Evolutionary conservation across 1,140 invertebrate species (phyloP).

Genomic region (Trinorchestia longiramus): DNA sequence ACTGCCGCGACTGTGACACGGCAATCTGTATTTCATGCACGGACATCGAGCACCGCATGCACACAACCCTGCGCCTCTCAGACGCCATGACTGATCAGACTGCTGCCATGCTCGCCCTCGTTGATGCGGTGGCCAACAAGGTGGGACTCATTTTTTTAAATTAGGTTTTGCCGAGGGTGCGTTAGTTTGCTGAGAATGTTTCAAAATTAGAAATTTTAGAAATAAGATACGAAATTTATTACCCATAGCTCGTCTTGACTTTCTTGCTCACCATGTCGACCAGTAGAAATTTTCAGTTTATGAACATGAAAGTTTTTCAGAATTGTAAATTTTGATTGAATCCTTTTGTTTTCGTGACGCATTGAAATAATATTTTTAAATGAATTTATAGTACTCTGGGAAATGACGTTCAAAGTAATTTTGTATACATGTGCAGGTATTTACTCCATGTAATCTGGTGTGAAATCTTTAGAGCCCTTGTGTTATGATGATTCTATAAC

Average conservation of each 20-base stretch:
- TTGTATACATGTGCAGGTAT: no score
- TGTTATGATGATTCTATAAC: no score
- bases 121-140: slow-evolving; percentile 69
- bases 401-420: no score
- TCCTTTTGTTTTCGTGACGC: no score
- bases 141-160: background rate
- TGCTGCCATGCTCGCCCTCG: slow-evolving; percentile 69
- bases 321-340: no score
- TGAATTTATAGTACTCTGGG: no score
- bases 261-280: background rate
- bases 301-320: no score
- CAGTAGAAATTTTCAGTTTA: no score
- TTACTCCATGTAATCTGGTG: no score
- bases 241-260: background rate
- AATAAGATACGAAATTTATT: background rate
- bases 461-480: no score
- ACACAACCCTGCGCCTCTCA: slow-evolving; percentile 71
- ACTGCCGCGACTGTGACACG: slow-evolving; percentile 74
- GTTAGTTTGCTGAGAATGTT: background rate
- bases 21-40: slow-evolving; percentile 74
- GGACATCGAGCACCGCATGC: slow-evolving; percentile 73
- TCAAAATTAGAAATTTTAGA: no score
- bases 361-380: no score
- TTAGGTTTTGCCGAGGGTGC: background rate
- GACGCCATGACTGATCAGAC: slow-evolving; percentile 73